These are phyloP conservation scores for Scaeva pyrastri DNA, from an alignment of 2,888 invertebrate species.

Conservation along the genomic window DNA sequence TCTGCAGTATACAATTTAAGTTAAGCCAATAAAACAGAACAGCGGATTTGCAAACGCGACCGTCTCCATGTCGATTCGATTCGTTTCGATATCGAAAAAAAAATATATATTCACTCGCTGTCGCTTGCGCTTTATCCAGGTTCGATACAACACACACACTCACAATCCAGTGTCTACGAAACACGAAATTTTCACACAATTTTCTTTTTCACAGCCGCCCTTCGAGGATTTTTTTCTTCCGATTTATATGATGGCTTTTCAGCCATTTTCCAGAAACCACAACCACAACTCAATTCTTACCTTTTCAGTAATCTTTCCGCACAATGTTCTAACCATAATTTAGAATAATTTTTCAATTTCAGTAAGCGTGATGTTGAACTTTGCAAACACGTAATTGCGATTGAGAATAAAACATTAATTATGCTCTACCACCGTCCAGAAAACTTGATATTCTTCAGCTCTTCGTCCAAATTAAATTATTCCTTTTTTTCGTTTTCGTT, in stretches of 20 bases:
- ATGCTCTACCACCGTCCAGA: slow-evolving; percentile 59
- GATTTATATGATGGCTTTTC: slow-evolving; percentile 57
- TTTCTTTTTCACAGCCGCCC: slow-evolving; percentile 69
- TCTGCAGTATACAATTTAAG: slow-evolving; percentile 28
- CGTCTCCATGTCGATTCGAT: slow-evolving; percentile 39
- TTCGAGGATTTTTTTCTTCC: slow-evolving; percentile 67
- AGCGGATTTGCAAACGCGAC: slow-evolving; percentile 41
- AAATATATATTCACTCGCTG: slow-evolving; percentile 53
- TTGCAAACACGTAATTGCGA: slow-evolving; percentile 42
- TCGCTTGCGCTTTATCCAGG: slow-evolving; percentile 72
- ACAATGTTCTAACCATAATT: slow-evolving; percentile 73
- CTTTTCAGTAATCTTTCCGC: slow-evolving; percentile 72
- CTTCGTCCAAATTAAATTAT: slow-evolving; percentile 63
- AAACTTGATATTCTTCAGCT: slow-evolving; percentile 66
- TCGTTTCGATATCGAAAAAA: slow-evolving; percentile 44
- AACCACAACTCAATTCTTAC: slow-evolving; percentile 54
- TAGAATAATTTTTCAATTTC: slow-evolving; percentile 42
- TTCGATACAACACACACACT: slow-evolving; percentile 50
- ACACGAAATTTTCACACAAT: slow-evolving; percentile 62
- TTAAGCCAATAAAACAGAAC: slow-evolving; percentile 39
- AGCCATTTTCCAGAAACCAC: slow-evolving; percentile 66
- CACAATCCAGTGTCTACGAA: slow-evolving; percentile 52
- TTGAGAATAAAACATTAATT: slow-evolving; percentile 47
- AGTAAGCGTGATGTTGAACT: slow-evolving; percentile 27
- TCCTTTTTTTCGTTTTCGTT: slow-evolving; percentile 62